Base-by-base conservation (phyloP, 53 echinoderm and acorn worm genomes). In the Henricia sp. region DNA sequence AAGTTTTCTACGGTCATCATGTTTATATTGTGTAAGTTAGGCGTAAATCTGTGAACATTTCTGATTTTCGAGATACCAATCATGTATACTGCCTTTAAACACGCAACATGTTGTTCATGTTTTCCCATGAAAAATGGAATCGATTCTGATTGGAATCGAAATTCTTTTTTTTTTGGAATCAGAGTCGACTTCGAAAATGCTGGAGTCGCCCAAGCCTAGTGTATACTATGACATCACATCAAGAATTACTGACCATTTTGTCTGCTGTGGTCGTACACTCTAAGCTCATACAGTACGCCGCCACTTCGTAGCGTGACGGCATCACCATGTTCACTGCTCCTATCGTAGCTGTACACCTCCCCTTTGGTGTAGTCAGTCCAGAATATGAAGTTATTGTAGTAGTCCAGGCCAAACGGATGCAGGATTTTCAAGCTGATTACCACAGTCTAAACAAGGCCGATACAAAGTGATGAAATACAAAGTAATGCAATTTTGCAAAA, bases 301-400 rank as follows among this genome's bases (percentile, higher is more conserved):
- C 91, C 93, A 50, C 88, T 91, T 14, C 72, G 77, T 39, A 84
- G 28, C 10, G 66, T 35, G 1, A 67, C 54, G 6, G 84, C 70
- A 28, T 56, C 44, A 0, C 16, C 16, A 0, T 51, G 75, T 0
- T 43, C 52, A 21, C 6, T 19, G 19, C 0, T 46, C 37, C 56
- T 43, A 50, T 90, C 90, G 20, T 83, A 92, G 28, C 74, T 62
- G 58, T 85, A 90, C 19, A 96, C 86, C 58, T 72, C 70, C 1
- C 93, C 89, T 23, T 73, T 72, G 11, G 88, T 71, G 59, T 93
- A 90, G 44, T 96, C 96, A 0, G 93, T 90, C 96, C 96, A 96
- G 84, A 91, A 96, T 20, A 96, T 44, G 52, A 72, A 52, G 50
- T 83, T 72, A 3, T 73, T 67, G 37, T 88, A 85, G 62, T 87